phyloP scores from a whole-genome alignment of 2,797 vertebrate species.

The Cirrhinus molitorella region DNA sequence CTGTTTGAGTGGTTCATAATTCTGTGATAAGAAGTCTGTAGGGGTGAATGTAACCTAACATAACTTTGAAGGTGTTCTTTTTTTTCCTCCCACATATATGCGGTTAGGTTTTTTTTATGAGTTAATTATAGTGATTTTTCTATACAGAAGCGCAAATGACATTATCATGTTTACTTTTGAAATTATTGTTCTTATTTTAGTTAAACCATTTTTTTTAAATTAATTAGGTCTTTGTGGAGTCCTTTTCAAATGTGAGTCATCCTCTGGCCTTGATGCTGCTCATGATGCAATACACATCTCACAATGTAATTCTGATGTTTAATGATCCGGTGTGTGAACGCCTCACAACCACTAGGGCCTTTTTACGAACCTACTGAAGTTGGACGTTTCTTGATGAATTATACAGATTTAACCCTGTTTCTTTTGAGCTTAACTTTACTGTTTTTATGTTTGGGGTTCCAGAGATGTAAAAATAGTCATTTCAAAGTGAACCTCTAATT shows the following conservation, averaged over 20 bases:
- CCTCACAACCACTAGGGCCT: neutral
- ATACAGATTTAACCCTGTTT: neutral
- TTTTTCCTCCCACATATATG: neutral
- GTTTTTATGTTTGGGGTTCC: neutral
- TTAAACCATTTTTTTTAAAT: neutral
- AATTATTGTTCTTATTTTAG: neutral
- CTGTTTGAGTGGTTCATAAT: neutral
- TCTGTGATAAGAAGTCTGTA: neutral
- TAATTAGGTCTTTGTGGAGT: constrained; percentile 1
- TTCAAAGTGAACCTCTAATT: neutral
- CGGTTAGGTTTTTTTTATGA: neutral
- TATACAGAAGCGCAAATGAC: neutral
- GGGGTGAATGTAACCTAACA: neutral
- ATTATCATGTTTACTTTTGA: neutral
- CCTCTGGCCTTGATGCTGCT: neutral
- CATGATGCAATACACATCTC: neutral
- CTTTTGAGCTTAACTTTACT: neutral
- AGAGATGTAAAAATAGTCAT: neutral
- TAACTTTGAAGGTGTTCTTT: neutral
- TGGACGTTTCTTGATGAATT: neutral
- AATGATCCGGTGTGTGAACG: neutral
- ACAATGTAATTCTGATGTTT: constrained; percentile 6
- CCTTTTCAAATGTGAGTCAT: neutral
- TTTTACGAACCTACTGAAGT: neutral
- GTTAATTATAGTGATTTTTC: neutral